Percentiles rank a stretch among this genome's conserved stretches.
Conservation (phyloP, 92 coral and sea anemone genomes). For the Pocillopora grandis region DNA sequence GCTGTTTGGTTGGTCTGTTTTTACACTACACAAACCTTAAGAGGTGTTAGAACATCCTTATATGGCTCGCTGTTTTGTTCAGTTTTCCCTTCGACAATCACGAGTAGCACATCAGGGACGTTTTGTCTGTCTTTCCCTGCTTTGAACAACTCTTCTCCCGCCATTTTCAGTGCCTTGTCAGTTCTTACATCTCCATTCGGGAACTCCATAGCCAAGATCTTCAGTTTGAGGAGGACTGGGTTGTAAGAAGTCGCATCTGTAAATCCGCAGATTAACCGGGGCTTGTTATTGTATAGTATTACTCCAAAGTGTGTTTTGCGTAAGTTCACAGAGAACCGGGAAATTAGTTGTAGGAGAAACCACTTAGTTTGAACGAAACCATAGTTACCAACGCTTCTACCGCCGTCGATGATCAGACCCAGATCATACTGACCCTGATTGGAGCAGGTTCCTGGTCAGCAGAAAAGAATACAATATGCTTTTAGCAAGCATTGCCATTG, state of each 20-base stretch:
- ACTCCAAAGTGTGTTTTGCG: conserved; percentile 40
- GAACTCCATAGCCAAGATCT: conserved; percentile 30
- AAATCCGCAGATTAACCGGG: conserved; percentile 14
- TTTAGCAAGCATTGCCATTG: no score
- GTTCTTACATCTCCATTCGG: conserved; percentile 52
- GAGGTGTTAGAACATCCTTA: conserved; percentile 33
- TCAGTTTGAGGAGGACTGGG: conserved; percentile 19
- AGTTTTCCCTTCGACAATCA: conserved; percentile 41
- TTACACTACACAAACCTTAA: conserved; percentile 34
- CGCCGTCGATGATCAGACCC: conserved; percentile 49
- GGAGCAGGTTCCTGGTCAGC: conserved; percentile 7
- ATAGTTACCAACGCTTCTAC: conserved; percentile 39
- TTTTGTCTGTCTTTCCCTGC: conserved; percentile 26
- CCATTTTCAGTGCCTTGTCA: conserved; percentile 51
- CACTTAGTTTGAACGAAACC: conserved; percentile 37
- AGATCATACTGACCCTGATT: conserved; percentile 28
- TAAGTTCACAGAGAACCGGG: conserved; percentile 10
- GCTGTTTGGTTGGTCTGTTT: no score
- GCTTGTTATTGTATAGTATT: conserved; percentile 37
- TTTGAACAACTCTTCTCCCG: conserved; percentile 31
- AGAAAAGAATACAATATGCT: background rate
- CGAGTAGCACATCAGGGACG: conserved; percentile 48
- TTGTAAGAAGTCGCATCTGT: conserved; percentile 4
- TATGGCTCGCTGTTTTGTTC: conserved; percentile 26
- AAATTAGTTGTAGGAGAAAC: conserved; percentile 28